Evolutionary conservation across 2,113 vertebrate species (phyloP).

Genomic region (Rattus norvegicus): GRCr8 NC_086031.1:57196501-57197000

Average conservation of each 20-base stretch:
- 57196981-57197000: background rate
- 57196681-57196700: background rate
- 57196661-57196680: background rate
- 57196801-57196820: background rate
- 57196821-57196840: background rate
- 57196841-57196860: background rate
- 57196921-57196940: background rate
- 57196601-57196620: background rate
- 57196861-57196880: background rate
- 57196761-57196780: background rate
- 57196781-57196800: background rate
- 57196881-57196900: background rate
- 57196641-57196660: background rate
- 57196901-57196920: background rate
- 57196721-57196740: background rate
- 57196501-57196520: background rate
- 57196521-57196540: background rate
- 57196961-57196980: background rate
- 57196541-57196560: background rate
- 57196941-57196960: background rate
- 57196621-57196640: background rate
- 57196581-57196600: background rate
- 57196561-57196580: background rate
- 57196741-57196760: background rate
- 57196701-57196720: background rate